phyloP scores from a whole-genome alignment of 1,140 invertebrate genomes.

The Diorhabda elongata region DNA sequence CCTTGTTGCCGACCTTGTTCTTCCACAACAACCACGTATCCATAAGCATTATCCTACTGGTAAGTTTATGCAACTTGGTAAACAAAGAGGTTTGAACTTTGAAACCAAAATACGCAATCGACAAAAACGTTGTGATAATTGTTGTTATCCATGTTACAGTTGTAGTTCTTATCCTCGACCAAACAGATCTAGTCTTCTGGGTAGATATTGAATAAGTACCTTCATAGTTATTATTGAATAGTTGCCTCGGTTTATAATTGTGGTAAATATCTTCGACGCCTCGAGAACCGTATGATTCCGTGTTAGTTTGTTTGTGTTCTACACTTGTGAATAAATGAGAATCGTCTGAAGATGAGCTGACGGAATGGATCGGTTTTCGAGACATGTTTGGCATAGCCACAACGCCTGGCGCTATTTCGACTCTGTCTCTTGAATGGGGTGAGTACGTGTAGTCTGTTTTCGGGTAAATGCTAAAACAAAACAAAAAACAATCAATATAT shows the following conservation, averaged over 20 bases:
- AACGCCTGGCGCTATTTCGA: slow-evolving; percentile 70
- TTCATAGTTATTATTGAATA: slow-evolving; percentile 28
- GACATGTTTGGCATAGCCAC: slow-evolving; percentile 81
- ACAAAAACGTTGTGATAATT: slow-evolving; percentile 21
- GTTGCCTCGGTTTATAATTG: slow-evolving; percentile 5
- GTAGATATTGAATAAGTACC: neutral
- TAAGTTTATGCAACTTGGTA: slow-evolving; percentile 31
- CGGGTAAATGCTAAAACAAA: slow-evolving; percentile 60
- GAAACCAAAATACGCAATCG: slow-evolving; percentile 19
- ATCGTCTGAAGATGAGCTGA: slow-evolving; percentile 16
- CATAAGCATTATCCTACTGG: slow-evolving; percentile 46
- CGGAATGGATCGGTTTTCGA: slow-evolving; percentile 52
- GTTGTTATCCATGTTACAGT: slow-evolving; percentile 20
- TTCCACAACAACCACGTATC: slow-evolving; percentile 51
- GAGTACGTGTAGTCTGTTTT: slow-evolving; percentile 83
- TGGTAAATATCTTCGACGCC: neutral
- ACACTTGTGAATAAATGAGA: slow-evolving; percentile 4
- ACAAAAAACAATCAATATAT: neutral
- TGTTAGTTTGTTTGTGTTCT: slow-evolving; percentile 40
- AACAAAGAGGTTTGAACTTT: slow-evolving; percentile 20
- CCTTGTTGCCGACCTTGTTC: slow-evolving; percentile 33
- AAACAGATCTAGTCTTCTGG: neutral
- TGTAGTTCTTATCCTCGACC: neutral
- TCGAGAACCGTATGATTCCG: slow-evolving; percentile 22
- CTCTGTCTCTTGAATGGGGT: slow-evolving; percentile 65